Evolutionary conservation across 2,888 invertebrate genomes (phyloP).

Genomic region (Cataglyphis rosenhaueri): DNA sequence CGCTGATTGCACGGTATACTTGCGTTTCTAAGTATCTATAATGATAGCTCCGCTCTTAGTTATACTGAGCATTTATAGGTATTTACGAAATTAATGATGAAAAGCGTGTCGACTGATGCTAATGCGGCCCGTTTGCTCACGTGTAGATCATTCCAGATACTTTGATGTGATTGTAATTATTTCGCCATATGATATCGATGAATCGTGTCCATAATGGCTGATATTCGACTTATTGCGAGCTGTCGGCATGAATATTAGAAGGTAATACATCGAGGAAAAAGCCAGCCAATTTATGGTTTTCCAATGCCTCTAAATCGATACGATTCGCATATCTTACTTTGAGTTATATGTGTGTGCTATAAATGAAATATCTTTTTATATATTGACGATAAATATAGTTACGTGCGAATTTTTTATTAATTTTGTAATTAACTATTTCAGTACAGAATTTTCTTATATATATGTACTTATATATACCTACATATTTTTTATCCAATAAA

Average conservation of each 20-base stretch:
- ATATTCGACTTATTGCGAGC: neutral
- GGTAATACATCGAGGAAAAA: neutral
- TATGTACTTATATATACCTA: neutral
- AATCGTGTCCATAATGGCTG: slow-evolving; percentile 7
- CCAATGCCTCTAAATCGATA: neutral
- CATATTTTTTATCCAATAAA: neutral
- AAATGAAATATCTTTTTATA: neutral
- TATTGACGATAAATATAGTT: neutral
- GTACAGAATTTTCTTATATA: neutral
- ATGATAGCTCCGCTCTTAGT: slow-evolving; percentile 29
- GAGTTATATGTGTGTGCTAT: neutral
- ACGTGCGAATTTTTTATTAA: neutral
- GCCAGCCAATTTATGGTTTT: neutral
- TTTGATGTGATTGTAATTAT: neutral
- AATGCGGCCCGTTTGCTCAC: slow-evolving; percentile 7
- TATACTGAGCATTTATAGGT: slow-evolving; percentile 26
- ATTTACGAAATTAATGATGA: slow-evolving; percentile 50
- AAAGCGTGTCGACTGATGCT: slow-evolving; percentile 24
- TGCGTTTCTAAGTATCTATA: slow-evolving; percentile 18
- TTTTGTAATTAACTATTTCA: slow-evolving; percentile 1
- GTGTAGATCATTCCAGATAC: neutral
- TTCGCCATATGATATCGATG: slow-evolving; percentile 6
- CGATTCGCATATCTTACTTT: neutral
- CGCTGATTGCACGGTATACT: slow-evolving; percentile 29
- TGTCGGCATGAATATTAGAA: slow-evolving; percentile 26